Base-by-base conservation (phyloP, 2,113 vertebrate genomes). In the Scalopus aquaticus region DNA sequence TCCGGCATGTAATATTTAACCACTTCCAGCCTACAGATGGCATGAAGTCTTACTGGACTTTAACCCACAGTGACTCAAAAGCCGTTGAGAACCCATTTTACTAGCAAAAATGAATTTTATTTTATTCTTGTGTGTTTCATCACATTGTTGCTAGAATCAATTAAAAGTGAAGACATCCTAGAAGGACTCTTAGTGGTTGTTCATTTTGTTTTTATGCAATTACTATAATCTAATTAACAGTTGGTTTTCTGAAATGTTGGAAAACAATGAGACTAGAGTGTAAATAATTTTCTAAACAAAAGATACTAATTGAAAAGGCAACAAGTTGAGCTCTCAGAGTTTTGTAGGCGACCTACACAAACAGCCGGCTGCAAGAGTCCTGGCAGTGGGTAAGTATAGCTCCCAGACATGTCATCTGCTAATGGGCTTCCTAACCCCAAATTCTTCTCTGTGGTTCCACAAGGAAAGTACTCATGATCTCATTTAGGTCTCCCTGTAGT, bases 401-500 rank as follows among this genome's bases (percentile, higher is more conserved):
- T 74, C 9, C 76, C 0, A 20, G 54, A 11, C 67, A 69, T 83
- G n/a, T 65, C 67, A 87, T 74, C 42, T 5, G 10, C 89, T 82
- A 91, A 95, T 60, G 83, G 79, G 19, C 9, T 93, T 90, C 56
- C 54, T 92, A 92, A 93, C 80, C 84, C 84, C 88, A 82, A 73
- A 76, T 81, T 97, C 94, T 85, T 96, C 90, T 96, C 89, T 88
- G 62, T 54, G 72, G n/a, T 87, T 92, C 62, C 73, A 49, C n/a
- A 60, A 74, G 60, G 39, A 91, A 95, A 95, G 76, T 69, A 95
- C 37, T 90, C 89, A 69, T 83, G 89, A 87, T 91, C 83, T 81
- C 83, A 94, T 95, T 91, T 88, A 96, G 73, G 26, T 64, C 64
- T 96, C 90, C 90, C 93, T 77, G 54, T 73, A 73, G 87, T 81